Conservation (phyloP, 2,797 vertebrate species). For the Sorex maritimensis region DNA sequence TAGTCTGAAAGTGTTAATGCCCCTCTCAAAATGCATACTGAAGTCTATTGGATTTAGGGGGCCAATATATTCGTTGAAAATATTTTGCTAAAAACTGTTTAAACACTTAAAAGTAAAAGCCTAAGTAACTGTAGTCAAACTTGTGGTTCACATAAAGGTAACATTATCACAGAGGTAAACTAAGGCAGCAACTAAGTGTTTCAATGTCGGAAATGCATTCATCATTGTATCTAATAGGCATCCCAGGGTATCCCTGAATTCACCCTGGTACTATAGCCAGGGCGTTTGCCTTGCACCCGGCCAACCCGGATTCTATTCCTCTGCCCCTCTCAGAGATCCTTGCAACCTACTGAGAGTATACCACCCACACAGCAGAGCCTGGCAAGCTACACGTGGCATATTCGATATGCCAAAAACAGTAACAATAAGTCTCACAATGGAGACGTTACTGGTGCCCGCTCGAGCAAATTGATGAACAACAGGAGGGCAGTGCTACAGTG, state of each 20-base stretch:
- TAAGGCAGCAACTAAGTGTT: conserved; percentile 28
- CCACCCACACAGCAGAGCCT: too few relatives aligned
- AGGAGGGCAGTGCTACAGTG: background rate
- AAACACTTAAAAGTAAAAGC: background rate
- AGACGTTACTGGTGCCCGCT: too few relatives aligned
- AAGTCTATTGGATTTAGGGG: conserved; percentile 22
- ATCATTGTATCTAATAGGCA: background rate
- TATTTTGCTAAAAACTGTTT: conserved; percentile 52
- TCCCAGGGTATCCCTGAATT: conserved; percentile 11
- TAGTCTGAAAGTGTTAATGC: conserved; percentile 20
- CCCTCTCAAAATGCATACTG: conserved; percentile 39
- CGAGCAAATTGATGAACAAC: too few relatives aligned
- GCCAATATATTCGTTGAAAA: conserved; percentile 49
- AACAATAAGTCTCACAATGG: too few relatives aligned
- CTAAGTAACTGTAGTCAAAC: conserved; percentile 59
- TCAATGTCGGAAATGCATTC: conserved; percentile 5
- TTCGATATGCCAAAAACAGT: too few relatives aligned
- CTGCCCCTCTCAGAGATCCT: too few relatives aligned
- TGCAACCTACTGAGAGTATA: too few relatives aligned
- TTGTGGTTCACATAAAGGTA: conserved; percentile 42
- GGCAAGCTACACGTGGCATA: too few relatives aligned
- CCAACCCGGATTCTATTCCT: too few relatives aligned
- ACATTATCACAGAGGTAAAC: conserved; percentile 41
- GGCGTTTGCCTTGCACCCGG: too few relatives aligned
- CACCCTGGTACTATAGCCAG: conserved; percentile 5